phyloP scores from a whole-genome alignment of 2,888 invertebrate genomes.

The Spodoptera exigua region DNA sequence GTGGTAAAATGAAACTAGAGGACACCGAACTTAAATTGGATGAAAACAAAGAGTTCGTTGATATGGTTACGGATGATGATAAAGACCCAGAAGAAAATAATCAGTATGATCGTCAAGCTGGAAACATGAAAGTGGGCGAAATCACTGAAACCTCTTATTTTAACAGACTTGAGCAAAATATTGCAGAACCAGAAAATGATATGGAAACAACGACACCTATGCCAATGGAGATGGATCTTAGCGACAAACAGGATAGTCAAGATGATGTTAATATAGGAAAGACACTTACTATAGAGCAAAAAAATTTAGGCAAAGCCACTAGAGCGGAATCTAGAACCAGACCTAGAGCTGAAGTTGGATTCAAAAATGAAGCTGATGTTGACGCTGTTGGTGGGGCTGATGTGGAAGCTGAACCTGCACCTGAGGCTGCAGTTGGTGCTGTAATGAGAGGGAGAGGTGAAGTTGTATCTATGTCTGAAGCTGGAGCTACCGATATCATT shows the following conservation, averaged over 20 bases:
- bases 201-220: conserved; percentile 17
- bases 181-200: conserved; percentile 11
- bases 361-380: no score
- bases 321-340: not conserved
- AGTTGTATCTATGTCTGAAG: no score
- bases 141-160: conserved; percentile 22
- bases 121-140: conserved; percentile 21
- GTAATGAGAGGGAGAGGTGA: no score
- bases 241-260: conserved; percentile 11
- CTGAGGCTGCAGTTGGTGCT: no score
- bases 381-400: no score
- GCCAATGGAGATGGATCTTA: conserved; percentile 18
- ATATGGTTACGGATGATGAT: conserved; percentile 42
- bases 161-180: conserved; percentile 15
- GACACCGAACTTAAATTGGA: conserved; percentile 19
- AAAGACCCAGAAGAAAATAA: conserved; percentile 50
- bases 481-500: no score
- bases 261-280: conserved; percentile 10
- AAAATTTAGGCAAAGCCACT: conserved; percentile 8
- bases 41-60: conserved; percentile 35
- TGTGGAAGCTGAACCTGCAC: no score
- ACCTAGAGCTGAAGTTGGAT: no score
- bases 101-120: conserved; percentile 50
- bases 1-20: conserved; percentile 24
- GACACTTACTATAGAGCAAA: conserved; percentile 4